Evolutionary conservation across 30 jellyfish, hydroid and myxozoan genomes (phyloP).

Genomic region (Catostylus mosaicus): DNA sequence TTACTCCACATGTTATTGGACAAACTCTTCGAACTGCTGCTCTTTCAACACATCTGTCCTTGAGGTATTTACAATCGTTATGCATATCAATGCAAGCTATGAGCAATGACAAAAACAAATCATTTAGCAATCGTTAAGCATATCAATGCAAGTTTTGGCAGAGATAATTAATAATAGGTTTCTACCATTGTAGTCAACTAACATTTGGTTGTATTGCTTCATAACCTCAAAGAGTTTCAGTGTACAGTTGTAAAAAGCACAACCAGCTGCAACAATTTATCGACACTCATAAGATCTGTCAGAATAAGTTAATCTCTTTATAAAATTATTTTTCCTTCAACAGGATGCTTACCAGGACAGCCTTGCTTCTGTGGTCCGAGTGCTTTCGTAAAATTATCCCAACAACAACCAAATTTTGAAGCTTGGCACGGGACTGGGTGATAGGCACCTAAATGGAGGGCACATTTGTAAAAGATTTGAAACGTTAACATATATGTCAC

Average conservation of each 20-base stretch:
- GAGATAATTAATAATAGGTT: too few species aligned
- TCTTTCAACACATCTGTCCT: slow-evolving; percentile 72
- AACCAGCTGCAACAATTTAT: too few species aligned
- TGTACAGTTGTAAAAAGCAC: too few species aligned
- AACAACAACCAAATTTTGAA: slow-evolving; percentile 82
- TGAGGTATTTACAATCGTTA: slow-evolving; percentile 71
- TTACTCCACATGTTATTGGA: slow-evolving; percentile 81
- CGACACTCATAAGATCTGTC: too few species aligned
- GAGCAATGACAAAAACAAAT: background rate
- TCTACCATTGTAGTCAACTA: too few species aligned
- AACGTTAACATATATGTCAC: too few species aligned
- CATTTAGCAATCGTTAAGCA: background rate
- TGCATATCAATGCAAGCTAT: slow-evolving; percentile 82
- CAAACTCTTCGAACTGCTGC: slow-evolving; percentile 76
- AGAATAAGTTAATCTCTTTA: too few species aligned
- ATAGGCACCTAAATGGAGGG: slow-evolving; percentile 69
- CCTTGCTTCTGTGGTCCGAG: slow-evolving; percentile 78
- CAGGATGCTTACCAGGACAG: slow-evolving; percentile 78
- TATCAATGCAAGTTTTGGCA: background rate
- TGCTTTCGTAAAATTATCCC: slow-evolving; percentile 87
- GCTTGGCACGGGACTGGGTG: slow-evolving; percentile 69
- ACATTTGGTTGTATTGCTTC: too few species aligned
- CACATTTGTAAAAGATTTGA: too few species aligned
- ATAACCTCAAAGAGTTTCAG: too few species aligned
- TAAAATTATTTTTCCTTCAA: too few species aligned